These are phyloP conservation scores for Rotaria socialis DNA, from an alignment of 2,888 invertebrate genomes.

Conservation along the genomic window DNA sequence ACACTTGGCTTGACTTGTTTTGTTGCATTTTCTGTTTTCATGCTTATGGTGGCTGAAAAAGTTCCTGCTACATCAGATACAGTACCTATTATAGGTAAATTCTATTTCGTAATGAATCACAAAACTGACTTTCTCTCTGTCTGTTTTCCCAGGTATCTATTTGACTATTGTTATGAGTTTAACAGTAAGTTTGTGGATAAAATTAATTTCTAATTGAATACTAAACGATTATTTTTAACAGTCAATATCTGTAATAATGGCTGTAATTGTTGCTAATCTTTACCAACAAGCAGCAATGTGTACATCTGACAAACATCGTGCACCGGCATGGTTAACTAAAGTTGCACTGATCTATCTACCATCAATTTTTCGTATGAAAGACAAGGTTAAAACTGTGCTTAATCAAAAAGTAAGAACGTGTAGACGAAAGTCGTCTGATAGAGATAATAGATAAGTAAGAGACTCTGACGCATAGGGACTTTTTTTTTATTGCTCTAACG, in stretches of 20 bases:
- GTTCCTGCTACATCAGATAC: conserved; percentile 59
- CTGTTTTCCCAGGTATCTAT: conserved; percentile 57
- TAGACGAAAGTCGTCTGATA: too few relatives aligned
- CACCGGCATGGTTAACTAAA: conserved; percentile 38
- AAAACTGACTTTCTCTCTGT: background rate
- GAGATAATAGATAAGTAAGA: too few relatives aligned
- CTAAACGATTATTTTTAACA: background rate
- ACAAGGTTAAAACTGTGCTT: conserved; percentile 35
- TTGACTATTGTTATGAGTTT: conserved; percentile 65
- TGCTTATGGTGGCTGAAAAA: conserved; percentile 59
- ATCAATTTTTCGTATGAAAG: conserved; percentile 2
- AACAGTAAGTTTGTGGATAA: conserved; percentile 52
- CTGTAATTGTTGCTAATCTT: conserved; percentile 64
- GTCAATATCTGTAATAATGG: conserved; percentile 61
- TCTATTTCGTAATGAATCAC: background rate
- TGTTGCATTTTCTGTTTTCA: conserved; percentile 60
- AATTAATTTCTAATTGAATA: conserved; percentile 48
- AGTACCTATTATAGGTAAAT: conserved; percentile 57
- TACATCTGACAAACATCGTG: conserved; percentile 16
- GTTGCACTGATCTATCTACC: conserved; percentile 34
- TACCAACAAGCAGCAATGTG: conserved; percentile 58
- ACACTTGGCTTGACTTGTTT: conserved; percentile 58
- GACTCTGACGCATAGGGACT: too few relatives aligned
- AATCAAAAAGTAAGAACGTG: conserved; percentile 10
- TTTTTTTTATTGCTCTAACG: too few relatives aligned